Conservation (phyloP, 1,140 invertebrate genomes). For the Eriocheir sinensis region DNA sequence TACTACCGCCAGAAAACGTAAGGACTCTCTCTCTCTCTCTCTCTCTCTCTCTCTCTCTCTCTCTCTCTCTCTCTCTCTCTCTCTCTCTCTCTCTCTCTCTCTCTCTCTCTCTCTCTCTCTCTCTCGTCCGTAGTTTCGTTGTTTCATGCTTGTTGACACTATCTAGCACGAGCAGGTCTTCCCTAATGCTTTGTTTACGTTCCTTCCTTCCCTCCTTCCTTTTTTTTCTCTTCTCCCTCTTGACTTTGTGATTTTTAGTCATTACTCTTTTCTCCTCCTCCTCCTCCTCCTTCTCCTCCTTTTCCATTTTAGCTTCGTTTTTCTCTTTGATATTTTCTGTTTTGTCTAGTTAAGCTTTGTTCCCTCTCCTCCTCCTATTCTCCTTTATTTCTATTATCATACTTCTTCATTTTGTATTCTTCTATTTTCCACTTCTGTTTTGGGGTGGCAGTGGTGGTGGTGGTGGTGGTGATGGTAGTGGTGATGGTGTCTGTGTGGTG, state of each 20-base stretch:
- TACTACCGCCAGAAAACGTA: neutral
- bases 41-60: slow-evolving; percentile 9
- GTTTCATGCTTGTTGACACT: neutral
- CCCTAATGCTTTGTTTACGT: neutral
- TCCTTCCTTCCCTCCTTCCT: too few species aligned
- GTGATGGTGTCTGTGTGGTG: too few species aligned
- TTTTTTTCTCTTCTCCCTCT: neutral
- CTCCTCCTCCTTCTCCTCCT: neutral
- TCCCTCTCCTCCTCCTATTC: neutral
- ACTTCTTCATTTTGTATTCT: too few species aligned
- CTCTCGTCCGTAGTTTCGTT: neutral
- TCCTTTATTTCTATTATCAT: too few species aligned
- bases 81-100: neutral
- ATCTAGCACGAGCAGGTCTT: neutral
- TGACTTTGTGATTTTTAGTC: too few species aligned
- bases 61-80: slow-evolving; percentile 4
- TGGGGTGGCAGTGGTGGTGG: too few species aligned
- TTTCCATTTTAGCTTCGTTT: neutral
- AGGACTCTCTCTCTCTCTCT: slow-evolving; percentile 21
- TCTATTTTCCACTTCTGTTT: too few species aligned
- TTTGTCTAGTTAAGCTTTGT: neutral
- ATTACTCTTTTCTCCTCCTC: neutral
- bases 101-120: neutral
- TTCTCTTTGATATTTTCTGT: neutral
- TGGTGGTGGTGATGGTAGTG: too few species aligned